Conservation (phyloP, 2,797 vertebrate species). For the Halcyon chelicuti region DNA sequence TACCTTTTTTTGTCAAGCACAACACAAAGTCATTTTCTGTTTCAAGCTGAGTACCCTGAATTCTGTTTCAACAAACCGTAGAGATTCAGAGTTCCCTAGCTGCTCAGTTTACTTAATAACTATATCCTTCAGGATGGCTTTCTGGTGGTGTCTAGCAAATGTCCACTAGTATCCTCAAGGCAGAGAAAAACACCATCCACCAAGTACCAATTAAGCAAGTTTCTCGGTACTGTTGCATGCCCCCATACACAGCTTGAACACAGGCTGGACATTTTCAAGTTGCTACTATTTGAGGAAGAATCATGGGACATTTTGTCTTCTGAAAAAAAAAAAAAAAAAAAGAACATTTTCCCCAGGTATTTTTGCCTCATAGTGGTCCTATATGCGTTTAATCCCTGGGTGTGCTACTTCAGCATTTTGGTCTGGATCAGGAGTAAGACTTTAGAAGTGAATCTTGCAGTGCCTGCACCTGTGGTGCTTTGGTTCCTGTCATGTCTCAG, state of each 20-base stretch:
- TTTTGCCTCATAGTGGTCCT: not conserved
- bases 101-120: not conserved
- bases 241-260: not conserved
- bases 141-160: not conserved
- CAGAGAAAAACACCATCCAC: not conserved
- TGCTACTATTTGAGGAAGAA: not conserved
- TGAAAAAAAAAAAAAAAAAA: not conserved
- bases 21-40: not conserved
- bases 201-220: not conserved
- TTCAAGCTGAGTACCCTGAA: not conserved
- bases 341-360: not conserved
- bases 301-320: not conserved
- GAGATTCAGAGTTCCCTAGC: not conserved
- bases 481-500: not conserved
- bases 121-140: not conserved
- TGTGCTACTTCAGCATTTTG: not conserved
- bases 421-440: not conserved
- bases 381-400: not conserved
- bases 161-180: not conserved
- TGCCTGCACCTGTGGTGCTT: not conserved
- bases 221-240: not conserved
- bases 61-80: not conserved
- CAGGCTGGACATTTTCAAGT: not conserved
- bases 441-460: not conserved
- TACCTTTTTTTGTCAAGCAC: not conserved